These are phyloP conservation scores for Xenopus tropicalis DNA, from an alignment of 2,113 vertebrate species.

Conservation along the genomic window UCB_Xtro_10.0 CM004448.2:43018001-43018500, in stretches of 20 bases:
- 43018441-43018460: not conserved
- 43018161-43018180: constrained; percentile 1
- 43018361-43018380: constrained; percentile 15
- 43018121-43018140: too few species aligned
- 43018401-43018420: not conserved
- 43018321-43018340: constrained; percentile 19
- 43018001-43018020: too few species aligned
- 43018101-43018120: too few species aligned
- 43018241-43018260: constrained; percentile 19
- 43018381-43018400: constrained; percentile 5
- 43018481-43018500: too few species aligned
- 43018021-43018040: too few species aligned
- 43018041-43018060: too few species aligned
- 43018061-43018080: too few species aligned
- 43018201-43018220: not conserved
- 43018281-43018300: constrained; percentile 25
- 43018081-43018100: too few species aligned
- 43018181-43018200: constrained; percentile 20
- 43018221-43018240: constrained; percentile 3
- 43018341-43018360: constrained; percentile 33
- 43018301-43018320: constrained; percentile 16
- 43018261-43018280: constrained; percentile 12
- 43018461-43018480: too few species aligned
- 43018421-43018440: not conserved
- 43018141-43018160: not conserved